Percentiles rank a stretch among this genome's conserved stretches.
phyloP scores from a whole-genome alignment of 2,888 invertebrate genomes.

The Phasia obesa region DNA sequence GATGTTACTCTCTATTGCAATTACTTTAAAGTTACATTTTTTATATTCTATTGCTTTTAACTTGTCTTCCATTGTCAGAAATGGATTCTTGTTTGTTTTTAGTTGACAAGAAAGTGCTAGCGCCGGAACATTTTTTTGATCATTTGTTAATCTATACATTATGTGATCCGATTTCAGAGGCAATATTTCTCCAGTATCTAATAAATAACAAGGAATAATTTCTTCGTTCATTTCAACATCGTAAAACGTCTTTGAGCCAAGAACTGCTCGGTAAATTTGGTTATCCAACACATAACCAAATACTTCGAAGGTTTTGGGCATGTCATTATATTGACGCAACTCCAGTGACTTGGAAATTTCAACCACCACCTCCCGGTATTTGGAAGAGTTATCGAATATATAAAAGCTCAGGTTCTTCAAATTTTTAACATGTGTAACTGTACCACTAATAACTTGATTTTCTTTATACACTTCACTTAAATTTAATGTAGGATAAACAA shows the following conservation, averaged over 20 bases:
- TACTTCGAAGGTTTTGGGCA: slow-evolving; percentile 62
- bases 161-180: slow-evolving; percentile 49
- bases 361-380: slow-evolving; percentile 31
- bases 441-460: slow-evolving; percentile 47
- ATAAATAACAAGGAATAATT: slow-evolving; percentile 51
- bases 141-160: slow-evolving; percentile 64
- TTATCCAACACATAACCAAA: slow-evolving; percentile 71
- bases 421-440: slow-evolving; percentile 65
- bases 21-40: slow-evolving; percentile 43
- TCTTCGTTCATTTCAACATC: slow-evolving; percentile 55
- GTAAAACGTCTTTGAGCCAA: slow-evolving; percentile 33
- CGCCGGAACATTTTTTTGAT: slow-evolving; percentile 62
- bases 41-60: slow-evolving; percentile 58
- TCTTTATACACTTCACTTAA: slow-evolving; percentile 41
- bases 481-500: slow-evolving; percentile 37
- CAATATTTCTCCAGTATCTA: slow-evolving; percentile 72
- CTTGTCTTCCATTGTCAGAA: slow-evolving; percentile 26
- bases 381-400: slow-evolving; percentile 57
- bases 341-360: slow-evolving; percentile 62
- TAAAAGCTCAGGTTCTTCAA: slow-evolving; percentile 58
- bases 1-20: slow-evolving; percentile 25
- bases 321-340: slow-evolving; percentile 61
- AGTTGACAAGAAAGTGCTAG: slow-evolving; percentile 70
- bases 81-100: slow-evolving; percentile 34
- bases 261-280: slow-evolving; percentile 68